These are phyloP conservation scores for Phyllotreta cruciferae DNA, from an alignment of 2,888 invertebrate genomes.

Conservation along the genomic window DNA sequence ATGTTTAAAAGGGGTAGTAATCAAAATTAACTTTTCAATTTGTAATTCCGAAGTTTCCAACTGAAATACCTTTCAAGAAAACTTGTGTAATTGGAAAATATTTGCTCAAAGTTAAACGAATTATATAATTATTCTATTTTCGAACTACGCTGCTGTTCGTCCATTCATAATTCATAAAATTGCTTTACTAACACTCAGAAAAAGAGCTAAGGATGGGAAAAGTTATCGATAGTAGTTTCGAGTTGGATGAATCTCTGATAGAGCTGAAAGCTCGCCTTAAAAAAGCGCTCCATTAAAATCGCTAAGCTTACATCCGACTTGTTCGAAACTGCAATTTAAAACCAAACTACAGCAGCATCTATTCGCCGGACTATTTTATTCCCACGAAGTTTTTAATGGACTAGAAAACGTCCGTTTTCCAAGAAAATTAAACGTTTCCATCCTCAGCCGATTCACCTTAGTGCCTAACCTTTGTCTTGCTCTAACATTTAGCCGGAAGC, in stretches of 20 bases:
- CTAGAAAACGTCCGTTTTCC: too few species aligned
- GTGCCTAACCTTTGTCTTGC: conserved; percentile 38
- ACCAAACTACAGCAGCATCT: too few species aligned
- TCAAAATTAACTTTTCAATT: too few species aligned
- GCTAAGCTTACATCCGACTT: neutral
- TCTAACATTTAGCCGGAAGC: conserved; percentile 55
- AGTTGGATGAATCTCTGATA: conserved; percentile 8
- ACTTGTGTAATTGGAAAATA: too few species aligned
- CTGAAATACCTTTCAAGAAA: too few species aligned
- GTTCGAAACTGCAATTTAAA: too few species aligned
- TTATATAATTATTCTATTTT: too few species aligned
- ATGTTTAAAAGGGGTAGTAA: too few species aligned
- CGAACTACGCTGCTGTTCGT: neutral
- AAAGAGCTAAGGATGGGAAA: conserved; percentile 16
- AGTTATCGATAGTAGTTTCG: conserved; percentile 7
- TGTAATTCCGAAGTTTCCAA: too few species aligned
- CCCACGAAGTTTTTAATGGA: too few species aligned
- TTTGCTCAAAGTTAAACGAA: too few species aligned
- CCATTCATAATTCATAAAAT: conserved; percentile 21
- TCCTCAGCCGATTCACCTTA: conserved; percentile 16
- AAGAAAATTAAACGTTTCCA: neutral
- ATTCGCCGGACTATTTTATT: too few species aligned
- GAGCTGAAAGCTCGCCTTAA: conserved; percentile 2
- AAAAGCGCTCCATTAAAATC: conserved; percentile 1
- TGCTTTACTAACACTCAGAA: conserved; percentile 34